These are phyloP conservation scores for Otolemur garnettii DNA, from an alignment of 2,113 vertebrate genomes.

Conservation along the genomic window DNA sequence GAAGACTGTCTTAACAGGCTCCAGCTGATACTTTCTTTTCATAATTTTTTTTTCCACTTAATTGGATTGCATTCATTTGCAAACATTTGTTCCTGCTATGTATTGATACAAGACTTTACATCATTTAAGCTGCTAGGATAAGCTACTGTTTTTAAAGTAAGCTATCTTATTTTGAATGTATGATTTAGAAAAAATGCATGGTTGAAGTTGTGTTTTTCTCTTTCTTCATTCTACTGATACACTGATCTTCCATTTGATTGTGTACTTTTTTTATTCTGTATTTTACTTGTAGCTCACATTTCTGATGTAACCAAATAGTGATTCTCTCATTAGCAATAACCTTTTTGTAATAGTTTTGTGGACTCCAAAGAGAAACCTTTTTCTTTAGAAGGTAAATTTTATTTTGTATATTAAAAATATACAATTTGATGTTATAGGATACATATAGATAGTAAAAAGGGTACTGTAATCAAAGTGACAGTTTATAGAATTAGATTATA, in stretches of 20 bases:
- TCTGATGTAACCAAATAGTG: slow-evolving; percentile 23
- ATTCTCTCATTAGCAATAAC: slow-evolving; percentile 61
- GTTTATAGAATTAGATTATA: slow-evolving; percentile 26
- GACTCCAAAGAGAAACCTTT: neutral
- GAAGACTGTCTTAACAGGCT: slow-evolving; percentile 50
- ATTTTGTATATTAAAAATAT: neutral
- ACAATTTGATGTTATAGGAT: neutral
- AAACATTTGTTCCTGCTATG: neutral
- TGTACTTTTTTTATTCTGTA: slow-evolving; percentile 41
- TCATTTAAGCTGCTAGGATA: slow-evolving; percentile 34
- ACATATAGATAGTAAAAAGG: neutral
- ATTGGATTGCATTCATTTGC: slow-evolving; percentile 57
- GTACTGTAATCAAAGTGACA: neutral
- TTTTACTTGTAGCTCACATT: slow-evolving; percentile 56
- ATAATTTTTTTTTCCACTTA: neutral
- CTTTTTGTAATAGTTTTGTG: slow-evolving; percentile 25
- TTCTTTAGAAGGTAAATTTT: neutral
- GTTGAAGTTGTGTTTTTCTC: slow-evolving; percentile 42
- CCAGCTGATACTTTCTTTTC: neutral
- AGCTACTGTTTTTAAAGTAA: slow-evolving; percentile 36
- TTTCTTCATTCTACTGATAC: slow-evolving; percentile 35
- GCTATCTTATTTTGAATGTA: slow-evolving; percentile 30
- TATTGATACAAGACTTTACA: neutral
- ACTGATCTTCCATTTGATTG: slow-evolving; percentile 33
- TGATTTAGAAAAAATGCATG: slow-evolving; percentile 55